These are phyloP conservation scores for Acanthis flammea DNA, from an alignment of 2,797 vertebrate species.

Conservation along the genomic window DNA sequence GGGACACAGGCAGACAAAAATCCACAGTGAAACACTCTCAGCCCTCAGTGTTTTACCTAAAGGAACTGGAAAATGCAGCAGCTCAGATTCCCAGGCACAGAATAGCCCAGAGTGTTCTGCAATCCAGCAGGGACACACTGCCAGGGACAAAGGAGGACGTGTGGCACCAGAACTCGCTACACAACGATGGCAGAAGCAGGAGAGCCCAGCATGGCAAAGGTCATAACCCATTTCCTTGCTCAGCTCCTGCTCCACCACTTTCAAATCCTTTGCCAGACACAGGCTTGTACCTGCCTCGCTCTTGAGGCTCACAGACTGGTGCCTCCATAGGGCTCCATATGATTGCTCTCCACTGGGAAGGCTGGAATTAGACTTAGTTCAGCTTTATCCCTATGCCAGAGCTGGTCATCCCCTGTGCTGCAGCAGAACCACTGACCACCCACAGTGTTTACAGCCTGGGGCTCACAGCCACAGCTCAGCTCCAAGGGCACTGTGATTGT, in stretches of 20 bases:
- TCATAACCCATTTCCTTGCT: background rate
- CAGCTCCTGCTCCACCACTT: background rate
- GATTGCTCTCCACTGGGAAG: accelerated
- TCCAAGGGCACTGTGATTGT: accelerated
- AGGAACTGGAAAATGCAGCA: background rate
- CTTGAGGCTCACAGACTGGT: accelerated
- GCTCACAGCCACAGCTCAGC: background rate
- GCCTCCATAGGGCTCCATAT: accelerated
- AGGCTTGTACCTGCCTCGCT: background rate
- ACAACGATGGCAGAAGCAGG: background rate
- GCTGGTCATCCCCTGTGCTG: background rate
- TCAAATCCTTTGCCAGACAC: background rate
- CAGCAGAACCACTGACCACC: background rate
- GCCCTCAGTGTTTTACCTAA: background rate
- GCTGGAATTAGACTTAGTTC: background rate
- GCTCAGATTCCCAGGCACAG: background rate
- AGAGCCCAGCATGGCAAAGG: background rate
- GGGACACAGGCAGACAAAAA: background rate
- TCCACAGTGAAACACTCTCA: background rate
- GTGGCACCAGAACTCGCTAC: background rate
- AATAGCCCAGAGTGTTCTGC: accelerated
- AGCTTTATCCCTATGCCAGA: background rate
- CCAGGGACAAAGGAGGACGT: background rate
- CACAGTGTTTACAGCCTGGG: accelerated
- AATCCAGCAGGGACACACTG: background rate